phyloP scores from a whole-genome alignment of 1,140 invertebrate genomes.

The Elymnias hypermnestra region DNA sequence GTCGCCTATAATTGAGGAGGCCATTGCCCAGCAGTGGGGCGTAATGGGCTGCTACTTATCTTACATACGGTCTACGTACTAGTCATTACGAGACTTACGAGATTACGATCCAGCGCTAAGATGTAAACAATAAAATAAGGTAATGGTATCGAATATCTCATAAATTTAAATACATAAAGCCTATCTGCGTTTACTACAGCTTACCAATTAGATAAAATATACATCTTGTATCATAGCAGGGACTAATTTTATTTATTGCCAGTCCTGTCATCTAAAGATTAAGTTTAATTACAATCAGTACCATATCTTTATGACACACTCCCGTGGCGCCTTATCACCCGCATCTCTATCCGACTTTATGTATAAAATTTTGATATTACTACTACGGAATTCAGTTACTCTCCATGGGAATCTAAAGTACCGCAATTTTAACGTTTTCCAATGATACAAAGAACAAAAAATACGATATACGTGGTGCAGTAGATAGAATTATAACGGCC shows the following conservation, averaged over 20 bases:
- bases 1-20: no score
- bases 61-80: no score
- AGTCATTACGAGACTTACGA: no score
- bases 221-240: conserved; percentile 11
- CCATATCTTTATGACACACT: conserved; percentile 43
- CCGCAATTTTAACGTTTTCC: conserved; percentile 2
- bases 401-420: conserved; percentile 30
- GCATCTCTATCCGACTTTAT: conserved; percentile 36
- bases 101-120: no score
- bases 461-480: no score
- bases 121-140: no score
- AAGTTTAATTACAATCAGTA: conserved; percentile 44
- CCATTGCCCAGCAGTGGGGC: no score
- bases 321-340: conserved; percentile 41
- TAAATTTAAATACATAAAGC: no score
- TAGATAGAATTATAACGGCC: no score
- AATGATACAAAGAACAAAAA: conserved; percentile 6
- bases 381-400: conserved; percentile 34
- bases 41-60: no score
- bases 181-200: conserved; percentile 5
- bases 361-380: conserved; percentile 39
- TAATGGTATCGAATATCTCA: no score
- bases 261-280: conserved; percentile 33
- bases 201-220: conserved; percentile 15
- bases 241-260: conserved; percentile 22